These are phyloP conservation scores for Myotis lucifugus DNA, from an alignment of 2,113 vertebrate genomes.

Conservation along the genomic window DNA sequence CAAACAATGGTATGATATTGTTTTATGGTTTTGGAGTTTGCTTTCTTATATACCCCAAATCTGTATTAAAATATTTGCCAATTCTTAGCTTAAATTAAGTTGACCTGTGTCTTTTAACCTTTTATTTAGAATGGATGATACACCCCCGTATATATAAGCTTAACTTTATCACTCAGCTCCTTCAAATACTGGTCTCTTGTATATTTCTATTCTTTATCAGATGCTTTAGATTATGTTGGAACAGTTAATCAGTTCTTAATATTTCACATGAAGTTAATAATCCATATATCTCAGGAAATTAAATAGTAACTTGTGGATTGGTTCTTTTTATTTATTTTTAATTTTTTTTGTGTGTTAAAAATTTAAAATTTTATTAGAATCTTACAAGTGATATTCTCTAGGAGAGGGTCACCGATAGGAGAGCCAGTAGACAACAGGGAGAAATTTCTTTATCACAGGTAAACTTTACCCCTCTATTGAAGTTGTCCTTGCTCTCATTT, in stretches of 20 bases:
- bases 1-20: slow-evolving; percentile 35
- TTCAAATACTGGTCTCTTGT: neutral
- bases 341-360: too few species aligned
- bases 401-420: neutral
- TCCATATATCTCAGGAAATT: slow-evolving; percentile 14
- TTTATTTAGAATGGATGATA: neutral
- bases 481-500: neutral
- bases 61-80: neutral
- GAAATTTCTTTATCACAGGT: neutral
- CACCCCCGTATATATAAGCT: neutral
- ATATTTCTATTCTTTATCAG: slow-evolving; percentile 31
- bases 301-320: neutral
- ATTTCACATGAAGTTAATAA: slow-evolving; percentile 4
- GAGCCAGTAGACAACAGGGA: neutral
- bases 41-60: slow-evolving; percentile 2
- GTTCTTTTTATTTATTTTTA: too few species aligned
- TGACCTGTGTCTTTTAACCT: neutral
- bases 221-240: slow-evolving; percentile 21
- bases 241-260: neutral
- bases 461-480: neutral
- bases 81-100: neutral
- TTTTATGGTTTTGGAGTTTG: slow-evolving; percentile 26
- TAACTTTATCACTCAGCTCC: neutral
- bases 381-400: neutral
- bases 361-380: neutral